A percentile compares a stretch with the other conserved stretches of the same genome.
Evolutionary conservation across 2,113 vertebrate genomes (phyloP).

Genomic region (Anhinga rufa): DNA sequence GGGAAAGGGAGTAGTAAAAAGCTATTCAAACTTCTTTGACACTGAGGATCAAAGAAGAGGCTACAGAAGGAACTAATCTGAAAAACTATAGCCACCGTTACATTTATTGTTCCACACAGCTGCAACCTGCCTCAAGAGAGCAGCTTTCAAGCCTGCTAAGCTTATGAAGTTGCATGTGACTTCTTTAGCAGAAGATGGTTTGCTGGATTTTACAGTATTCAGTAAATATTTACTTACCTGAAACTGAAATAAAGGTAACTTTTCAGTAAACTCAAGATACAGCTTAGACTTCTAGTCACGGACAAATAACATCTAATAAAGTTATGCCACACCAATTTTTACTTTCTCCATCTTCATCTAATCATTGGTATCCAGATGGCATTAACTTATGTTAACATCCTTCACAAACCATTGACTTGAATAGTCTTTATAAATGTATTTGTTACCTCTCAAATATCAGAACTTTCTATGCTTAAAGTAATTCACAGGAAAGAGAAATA

Average conservation of each 20-base stretch:
- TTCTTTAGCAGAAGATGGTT: background rate
- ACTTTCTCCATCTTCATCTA: background rate
- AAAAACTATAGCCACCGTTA: background rate
- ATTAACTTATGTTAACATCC: background rate
- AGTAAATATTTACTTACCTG: background rate
- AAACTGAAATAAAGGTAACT: background rate
- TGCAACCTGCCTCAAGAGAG: background rate
- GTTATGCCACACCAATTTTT: background rate
- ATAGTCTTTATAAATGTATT: background rate
- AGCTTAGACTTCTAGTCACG: background rate
- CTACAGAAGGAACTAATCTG: background rate
- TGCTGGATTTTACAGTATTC: background rate
- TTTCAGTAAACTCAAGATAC: background rate
- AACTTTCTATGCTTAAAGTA: background rate
- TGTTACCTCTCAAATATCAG: background rate
- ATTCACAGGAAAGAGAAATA: background rate
- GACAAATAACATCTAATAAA: background rate
- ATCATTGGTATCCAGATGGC: background rate
- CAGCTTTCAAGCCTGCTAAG: background rate
- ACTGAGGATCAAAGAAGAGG: background rate
- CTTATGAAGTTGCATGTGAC: background rate
- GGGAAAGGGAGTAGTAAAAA: background rate
- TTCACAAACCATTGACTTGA: background rate
- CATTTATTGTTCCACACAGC: background rate
- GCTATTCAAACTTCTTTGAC: background rate